Evolutionary conservation across 2,888 invertebrate genomes (phyloP), one percentile per base, ranked within the genome.

Genomic region (Andrena marginata): DNA sequence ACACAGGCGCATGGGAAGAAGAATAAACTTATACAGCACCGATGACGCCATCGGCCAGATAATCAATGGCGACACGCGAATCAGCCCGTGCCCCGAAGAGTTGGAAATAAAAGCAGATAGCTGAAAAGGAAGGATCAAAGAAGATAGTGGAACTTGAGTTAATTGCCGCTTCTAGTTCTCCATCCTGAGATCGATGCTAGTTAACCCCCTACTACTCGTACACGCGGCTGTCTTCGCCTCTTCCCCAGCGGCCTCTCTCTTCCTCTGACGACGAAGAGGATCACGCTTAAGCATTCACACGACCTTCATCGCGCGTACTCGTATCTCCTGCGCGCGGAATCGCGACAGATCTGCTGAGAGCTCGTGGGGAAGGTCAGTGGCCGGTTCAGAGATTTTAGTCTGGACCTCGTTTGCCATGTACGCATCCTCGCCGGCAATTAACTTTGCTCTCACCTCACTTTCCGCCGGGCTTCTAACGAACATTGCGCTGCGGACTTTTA

Each of bases 91-190:
- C 23, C 13, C 0, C 42, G 20, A 7, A 13, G 33, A 23, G 26
- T 26, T 13, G 3, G 26, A 54, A 65, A 49, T 49, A 29, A 60
- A 65, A 63, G 23, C 54, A 51, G 26, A 51, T 48, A 35, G 16
- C 60, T 67, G 35, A 60, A 79, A 65, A 54, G 35, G 42, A 73
- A 29, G 33, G n/a, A 81, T 33, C 51, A 68, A 49, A 48, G 72
- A 69, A 78, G 60, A 82, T 73, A 78, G 60, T 71, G 64, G 62
- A 77, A 64, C 70, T 71, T 54, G 68, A 85, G 85, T 83, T 88
- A 88, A 88, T 88, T 88, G 88, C 85, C 72, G 77, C 80, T 81
- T 42, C 81, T 78, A 83, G 81, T 88, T 88, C 77, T 78, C 77
- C 80, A 65, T 72, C 65, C 77, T 62, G 75, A 87, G 87, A 88